Evolutionary conservation across 92 coral and sea anemone genomes (phyloP).

Genomic region (Micromussa lordhowensis): DNA sequence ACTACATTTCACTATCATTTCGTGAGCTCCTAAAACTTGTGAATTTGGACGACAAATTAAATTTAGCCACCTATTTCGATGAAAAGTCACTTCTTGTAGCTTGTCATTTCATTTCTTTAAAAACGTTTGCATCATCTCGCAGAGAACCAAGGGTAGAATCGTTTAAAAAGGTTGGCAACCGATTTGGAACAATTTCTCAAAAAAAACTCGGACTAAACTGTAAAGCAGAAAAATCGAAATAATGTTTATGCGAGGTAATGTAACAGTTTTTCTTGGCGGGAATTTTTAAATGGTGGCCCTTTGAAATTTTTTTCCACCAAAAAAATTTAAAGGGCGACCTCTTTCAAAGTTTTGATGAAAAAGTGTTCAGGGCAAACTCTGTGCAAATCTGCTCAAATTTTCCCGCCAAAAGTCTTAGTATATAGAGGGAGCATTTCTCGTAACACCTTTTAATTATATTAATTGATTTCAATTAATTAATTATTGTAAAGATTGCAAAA

Average conservation of each 20-base stretch:
- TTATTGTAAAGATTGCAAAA: background rate
- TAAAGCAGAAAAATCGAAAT: background rate
- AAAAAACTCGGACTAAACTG: background rate
- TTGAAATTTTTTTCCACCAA: background rate
- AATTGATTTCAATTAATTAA: background rate
- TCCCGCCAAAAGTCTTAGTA: constrained; percentile 8
- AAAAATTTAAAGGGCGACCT: background rate
- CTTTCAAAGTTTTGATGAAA: background rate
- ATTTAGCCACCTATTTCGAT: background rate
- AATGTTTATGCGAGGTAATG: background rate
- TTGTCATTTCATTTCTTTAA: background rate
- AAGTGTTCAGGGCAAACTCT: background rate
- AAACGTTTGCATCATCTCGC: background rate
- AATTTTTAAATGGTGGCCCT: background rate
- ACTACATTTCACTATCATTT: background rate
- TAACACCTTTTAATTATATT: background rate
- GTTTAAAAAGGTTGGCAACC: background rate
- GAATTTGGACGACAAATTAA: background rate
- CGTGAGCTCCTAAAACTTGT: background rate
- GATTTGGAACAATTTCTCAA: background rate
- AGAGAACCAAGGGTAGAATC: background rate
- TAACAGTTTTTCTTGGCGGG: background rate
- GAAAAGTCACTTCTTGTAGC: background rate
- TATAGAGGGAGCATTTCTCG: background rate
- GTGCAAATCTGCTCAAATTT: background rate